Percentiles rank a stretch among this genome's conserved stretches.
Conservation (phyloP, 2,113 vertebrate genomes). For the Aldabrachelys gigantea region DNA sequence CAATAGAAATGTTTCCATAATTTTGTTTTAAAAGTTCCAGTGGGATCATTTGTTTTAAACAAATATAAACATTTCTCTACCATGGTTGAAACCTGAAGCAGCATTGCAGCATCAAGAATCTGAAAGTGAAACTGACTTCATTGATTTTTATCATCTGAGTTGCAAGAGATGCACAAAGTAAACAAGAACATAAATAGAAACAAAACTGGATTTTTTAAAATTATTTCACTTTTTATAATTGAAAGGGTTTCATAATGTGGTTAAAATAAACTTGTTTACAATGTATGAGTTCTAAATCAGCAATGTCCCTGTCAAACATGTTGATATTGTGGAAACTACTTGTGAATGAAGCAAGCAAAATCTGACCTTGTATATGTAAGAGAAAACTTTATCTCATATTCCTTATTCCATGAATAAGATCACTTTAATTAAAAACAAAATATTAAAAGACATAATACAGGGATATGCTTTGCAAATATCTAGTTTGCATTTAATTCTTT, state of each 20-base stretch:
- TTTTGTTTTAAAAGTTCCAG: background rate
- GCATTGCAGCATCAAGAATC: background rate
- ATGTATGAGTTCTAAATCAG: background rate
- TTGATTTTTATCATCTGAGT: background rate
- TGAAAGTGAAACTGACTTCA: background rate
- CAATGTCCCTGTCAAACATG: background rate
- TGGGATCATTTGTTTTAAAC: background rate
- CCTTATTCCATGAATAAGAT: background rate
- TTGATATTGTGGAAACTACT: background rate
- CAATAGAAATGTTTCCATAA: background rate
- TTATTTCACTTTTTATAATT: background rate
- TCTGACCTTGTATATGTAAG: background rate
- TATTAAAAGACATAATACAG: background rate
- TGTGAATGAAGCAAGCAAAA: background rate
- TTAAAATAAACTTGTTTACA: background rate
- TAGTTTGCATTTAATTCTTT: background rate
- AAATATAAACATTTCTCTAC: background rate
- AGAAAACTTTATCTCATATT: rapidly evolving
- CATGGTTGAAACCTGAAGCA: background rate
- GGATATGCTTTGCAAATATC: conserved; percentile 14
- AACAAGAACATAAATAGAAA: background rate
- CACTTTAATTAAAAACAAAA: conserved; percentile 7
- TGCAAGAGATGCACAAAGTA: background rate
- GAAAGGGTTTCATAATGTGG: background rate
- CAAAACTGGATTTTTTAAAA: background rate